A percentile compares a stretch with the other conserved stretches of the same genome.
Evolutionary conservation across 2,113 vertebrate species (phyloP).

Genomic region (Zingel zingel): DNA sequence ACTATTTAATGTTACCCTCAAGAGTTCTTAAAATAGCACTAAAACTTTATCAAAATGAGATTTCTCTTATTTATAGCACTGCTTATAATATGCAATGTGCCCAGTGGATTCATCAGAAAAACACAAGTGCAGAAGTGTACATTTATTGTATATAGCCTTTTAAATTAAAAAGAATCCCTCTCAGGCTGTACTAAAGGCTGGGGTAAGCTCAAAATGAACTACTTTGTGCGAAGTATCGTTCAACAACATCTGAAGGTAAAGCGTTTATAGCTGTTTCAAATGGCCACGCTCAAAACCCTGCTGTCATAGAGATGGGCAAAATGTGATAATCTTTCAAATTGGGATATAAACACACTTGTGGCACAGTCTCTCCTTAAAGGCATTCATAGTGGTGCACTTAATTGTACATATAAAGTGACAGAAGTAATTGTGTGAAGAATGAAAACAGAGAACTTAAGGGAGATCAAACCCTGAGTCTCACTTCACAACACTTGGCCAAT

Average conservation of each 20-base stretch:
- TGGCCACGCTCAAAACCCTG: too few species aligned
- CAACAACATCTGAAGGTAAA: not conserved
- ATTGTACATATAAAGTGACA: not conserved
- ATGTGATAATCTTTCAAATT: too few species aligned
- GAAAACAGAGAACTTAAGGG: not conserved
- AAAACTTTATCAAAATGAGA: not conserved
- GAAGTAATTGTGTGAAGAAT: not conserved
- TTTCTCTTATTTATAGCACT: not conserved
- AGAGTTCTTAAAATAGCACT: slow-evolving; percentile 15
- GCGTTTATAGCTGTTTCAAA: not conserved
- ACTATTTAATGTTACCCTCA: not conserved
- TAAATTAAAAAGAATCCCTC: not conserved
- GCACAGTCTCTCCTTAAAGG: too few species aligned
- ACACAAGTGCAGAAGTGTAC: not conserved
- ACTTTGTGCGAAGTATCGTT: not conserved
- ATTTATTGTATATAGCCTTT: not conserved
- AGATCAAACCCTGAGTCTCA: not conserved
- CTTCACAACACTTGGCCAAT: too few species aligned
- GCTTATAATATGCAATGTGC: not conserved
- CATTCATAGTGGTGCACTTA: not conserved
- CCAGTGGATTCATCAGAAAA: not conserved
- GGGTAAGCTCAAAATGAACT: not conserved
- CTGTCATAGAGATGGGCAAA: too few species aligned
- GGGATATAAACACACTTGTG: too few species aligned
- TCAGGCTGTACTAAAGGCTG: not conserved